phyloP scores from a whole-genome alignment of 2,113 vertebrate species.

The Corythornis vintsioides region DNA sequence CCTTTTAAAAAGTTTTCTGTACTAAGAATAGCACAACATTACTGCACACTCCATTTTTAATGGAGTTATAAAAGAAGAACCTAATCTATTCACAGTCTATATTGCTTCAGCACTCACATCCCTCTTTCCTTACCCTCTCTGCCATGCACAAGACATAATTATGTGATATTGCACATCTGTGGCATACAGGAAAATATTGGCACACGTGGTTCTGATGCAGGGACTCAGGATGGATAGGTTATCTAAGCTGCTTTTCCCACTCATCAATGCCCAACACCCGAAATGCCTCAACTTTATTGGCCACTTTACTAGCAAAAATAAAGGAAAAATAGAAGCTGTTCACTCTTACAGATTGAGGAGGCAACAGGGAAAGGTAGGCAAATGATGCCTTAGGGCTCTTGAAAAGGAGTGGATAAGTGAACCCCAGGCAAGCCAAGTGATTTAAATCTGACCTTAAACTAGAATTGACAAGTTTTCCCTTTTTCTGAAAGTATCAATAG shows the following conservation, averaged over 20 bases:
- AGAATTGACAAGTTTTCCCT: not conserved
- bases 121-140: not conserved
- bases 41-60: slow-evolving; percentile 62
- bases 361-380: not conserved
- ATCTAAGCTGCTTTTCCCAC: not conserved
- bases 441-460: not conserved
- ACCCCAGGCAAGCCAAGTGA: not conserved
- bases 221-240: not conserved
- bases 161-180: not conserved
- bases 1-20: slow-evolving; percentile 56
- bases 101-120: not conserved
- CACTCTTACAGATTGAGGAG: not conserved
- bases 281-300: not conserved
- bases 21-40: slow-evolving; percentile 58
- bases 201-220: not conserved
- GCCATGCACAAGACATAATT: not conserved
- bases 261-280: not conserved
- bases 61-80: slow-evolving; percentile 37
- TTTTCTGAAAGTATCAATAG: not conserved
- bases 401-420: not conserved
- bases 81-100: slow-evolving; percentile 25
- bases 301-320: not conserved
- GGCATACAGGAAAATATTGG: not conserved
- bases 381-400: not conserved
- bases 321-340: not conserved